These are phyloP conservation scores for Anolis carolinensis DNA, from an alignment of 2,113 vertebrate genomes.

Conservation along the genomic window DNA sequence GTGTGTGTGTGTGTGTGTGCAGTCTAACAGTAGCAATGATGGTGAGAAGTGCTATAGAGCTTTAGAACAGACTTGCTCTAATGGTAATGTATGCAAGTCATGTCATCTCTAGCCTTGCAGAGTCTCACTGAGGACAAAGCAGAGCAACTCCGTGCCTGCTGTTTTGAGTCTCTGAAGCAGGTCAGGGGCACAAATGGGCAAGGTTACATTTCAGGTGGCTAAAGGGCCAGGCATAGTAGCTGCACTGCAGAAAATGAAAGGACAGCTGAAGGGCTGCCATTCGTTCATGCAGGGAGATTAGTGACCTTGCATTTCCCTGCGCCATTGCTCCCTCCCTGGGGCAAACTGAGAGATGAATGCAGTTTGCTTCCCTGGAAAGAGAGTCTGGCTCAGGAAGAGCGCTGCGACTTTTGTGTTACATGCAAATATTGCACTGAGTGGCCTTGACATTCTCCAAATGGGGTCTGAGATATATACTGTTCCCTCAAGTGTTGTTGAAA, in stretches of 20 bases:
- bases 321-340: background rate
- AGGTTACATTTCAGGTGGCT: background rate
- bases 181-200: background rate
- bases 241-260: background rate
- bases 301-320: background rate
- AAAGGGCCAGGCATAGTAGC: background rate
- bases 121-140: too few species aligned
- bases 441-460: background rate
- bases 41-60: too few species aligned
- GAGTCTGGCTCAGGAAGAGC: background rate
- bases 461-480: background rate
- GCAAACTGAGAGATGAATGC: background rate
- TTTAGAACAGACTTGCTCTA: too few species aligned
- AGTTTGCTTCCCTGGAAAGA: constrained; percentile 16
- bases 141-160: too few species aligned
- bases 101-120: too few species aligned
- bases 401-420: background rate
- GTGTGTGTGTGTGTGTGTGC: too few species aligned
- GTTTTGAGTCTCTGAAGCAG: background rate
- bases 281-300: background rate
- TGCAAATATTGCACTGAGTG: background rate
- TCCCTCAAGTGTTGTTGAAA: background rate
- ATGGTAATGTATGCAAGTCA: too few species aligned
- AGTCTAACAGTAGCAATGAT: too few species aligned
- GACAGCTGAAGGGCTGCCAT: background rate